A percentile compares a stretch with the other conserved stretches of the same genome.
Conservation (phyloP, 2,888 invertebrate species). For the Yponomeuta sedellus region DNA sequence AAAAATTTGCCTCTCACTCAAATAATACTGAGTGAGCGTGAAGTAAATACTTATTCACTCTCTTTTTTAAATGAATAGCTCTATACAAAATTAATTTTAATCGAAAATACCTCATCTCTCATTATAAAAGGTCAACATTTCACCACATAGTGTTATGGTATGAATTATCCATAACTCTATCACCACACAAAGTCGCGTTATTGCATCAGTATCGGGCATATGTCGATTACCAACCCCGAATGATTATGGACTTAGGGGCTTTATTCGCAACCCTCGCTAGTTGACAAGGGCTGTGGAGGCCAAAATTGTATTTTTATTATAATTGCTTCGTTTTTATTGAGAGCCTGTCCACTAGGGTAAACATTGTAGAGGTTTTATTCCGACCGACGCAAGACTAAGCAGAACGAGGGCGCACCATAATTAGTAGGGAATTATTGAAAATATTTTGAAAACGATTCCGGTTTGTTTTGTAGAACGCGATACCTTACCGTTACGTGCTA, state of each 20-base stretch:
- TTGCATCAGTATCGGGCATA: constrained; percentile 33
- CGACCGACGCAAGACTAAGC: constrained; percentile 5
- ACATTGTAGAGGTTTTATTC: constrained; percentile 44
- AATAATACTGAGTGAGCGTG: too few relatives aligned
- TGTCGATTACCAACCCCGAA: constrained; percentile 36
- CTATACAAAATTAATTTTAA: too few relatives aligned
- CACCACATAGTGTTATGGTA: constrained; percentile 10
- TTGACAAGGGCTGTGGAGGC: constrained; percentile 59
- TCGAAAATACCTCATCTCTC: too few relatives aligned
- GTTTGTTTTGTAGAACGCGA: not conserved
- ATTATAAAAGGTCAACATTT: too few relatives aligned
- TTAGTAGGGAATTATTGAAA: constrained; percentile 40
- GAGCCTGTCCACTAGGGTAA: constrained; percentile 57
- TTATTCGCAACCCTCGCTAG: constrained; percentile 64
- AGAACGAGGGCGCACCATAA: constrained; percentile 27
- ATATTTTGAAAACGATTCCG: not conserved
- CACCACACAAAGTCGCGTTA: constrained; percentile 23
- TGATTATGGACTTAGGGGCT: constrained; percentile 52
- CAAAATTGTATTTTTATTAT: constrained; percentile 76
- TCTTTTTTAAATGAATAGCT: too few relatives aligned
- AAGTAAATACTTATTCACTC: too few relatives aligned
- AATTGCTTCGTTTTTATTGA: constrained; percentile 64
- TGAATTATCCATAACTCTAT: constrained; percentile 11
- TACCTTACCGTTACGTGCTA: constrained; percentile 5
- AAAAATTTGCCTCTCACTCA: too few relatives aligned